Evolutionary conservation across 2,797 vertebrate genomes (phyloP), one percentile per base, ranked within the genome.

Genomic region (Vespertilio murinus): DNA sequence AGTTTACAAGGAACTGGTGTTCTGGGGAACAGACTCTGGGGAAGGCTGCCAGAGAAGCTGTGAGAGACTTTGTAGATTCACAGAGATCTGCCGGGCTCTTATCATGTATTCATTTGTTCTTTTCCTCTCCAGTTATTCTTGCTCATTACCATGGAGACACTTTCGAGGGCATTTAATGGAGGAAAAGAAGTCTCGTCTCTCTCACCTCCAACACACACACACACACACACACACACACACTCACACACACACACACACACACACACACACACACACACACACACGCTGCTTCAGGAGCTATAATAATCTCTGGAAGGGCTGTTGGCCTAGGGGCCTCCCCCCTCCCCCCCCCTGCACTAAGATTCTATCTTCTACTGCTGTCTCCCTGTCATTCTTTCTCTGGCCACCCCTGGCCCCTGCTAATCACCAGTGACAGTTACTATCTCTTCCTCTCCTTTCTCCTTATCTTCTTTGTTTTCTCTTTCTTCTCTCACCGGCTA

Each of bases 141-240:
- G 59, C 45, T 83, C 45, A 92, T 93, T 38, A 80, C 93, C 94
- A 93, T 40, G 75, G 95, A 91, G 83, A 94, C 9, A 38, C 78
- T 64, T 92, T 67, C 71, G 75, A 75, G 89, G 79, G 47, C 75
- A 64, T 69, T 54, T 73, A 75, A 38, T 78, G 77, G 67, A 78
- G 67, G 38, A 70, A 74, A 87, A 81, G 67, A 70, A 28, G 65
- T 64, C 71, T 78, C 56, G 77, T 42, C 18, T 61, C n/a, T 42
- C 17, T 35, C 33, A 3, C 25, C 25, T 70, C n/a, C 28, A 12
- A 71, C 13, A 33, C 42, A 67, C 47, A 67, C 82, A 35, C 45
- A 20, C 59, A 23, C 70, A 33, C 11, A 5, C 28, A 9, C 18
- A 13, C 35, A 10, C 78, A 20, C 61, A 17, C 69, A n/a, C 47